These are phyloP conservation scores for Barypeithes pellucidus DNA, from an alignment of 2,888 invertebrate genomes.

Conservation along the genomic window DNA sequence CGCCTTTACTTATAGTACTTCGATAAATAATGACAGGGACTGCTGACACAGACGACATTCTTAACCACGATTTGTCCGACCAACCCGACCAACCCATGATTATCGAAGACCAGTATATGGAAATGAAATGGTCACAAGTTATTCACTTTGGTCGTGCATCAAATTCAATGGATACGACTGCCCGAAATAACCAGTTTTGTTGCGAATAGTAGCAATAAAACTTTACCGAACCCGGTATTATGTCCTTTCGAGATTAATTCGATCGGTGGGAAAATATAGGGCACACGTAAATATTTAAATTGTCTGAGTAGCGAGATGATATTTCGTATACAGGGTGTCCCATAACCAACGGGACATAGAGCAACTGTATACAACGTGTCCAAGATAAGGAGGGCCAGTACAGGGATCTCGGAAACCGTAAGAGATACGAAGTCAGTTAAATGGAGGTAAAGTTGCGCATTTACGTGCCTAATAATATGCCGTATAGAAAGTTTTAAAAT, in stretches of 20 bases:
- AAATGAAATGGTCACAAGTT: constrained; percentile 24
- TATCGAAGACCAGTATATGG: constrained; percentile 24
- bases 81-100: constrained; percentile 14
- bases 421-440: no score
- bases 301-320: background rate
- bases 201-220: constrained; percentile 30
- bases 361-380: no score
- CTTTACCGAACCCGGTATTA: constrained; percentile 26
- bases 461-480: no score
- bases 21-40: background rate
- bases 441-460: no score
- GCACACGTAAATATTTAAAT: constrained; percentile 4
- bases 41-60: background rate
- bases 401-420: no score
- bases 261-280: constrained; percentile 24
- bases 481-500: no score
- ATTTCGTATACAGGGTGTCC: no score
- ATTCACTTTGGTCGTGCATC: constrained; percentile 11
- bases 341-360: no score
- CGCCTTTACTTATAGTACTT: no score
- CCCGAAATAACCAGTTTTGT: constrained; percentile 27
- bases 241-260: constrained; percentile 14
- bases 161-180: constrained; percentile 31
- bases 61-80: constrained; percentile 4
- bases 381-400: no score